These are phyloP conservation scores for Hetaerina americana DNA, from an alignment of 1,140 invertebrate species.

Conservation along the genomic window DNA sequence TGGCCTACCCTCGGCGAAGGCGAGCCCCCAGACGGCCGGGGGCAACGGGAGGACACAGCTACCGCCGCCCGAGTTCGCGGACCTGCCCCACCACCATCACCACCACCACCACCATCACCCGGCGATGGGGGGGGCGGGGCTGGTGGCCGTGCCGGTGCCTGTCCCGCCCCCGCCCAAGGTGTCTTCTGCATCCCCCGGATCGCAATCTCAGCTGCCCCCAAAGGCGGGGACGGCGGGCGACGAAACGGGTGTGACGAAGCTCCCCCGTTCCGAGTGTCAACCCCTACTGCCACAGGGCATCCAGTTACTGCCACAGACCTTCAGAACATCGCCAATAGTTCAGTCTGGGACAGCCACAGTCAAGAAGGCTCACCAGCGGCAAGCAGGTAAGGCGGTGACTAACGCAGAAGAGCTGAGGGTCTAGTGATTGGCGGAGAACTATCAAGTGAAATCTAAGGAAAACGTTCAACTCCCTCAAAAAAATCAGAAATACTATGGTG, in stretches of 20 bases:
- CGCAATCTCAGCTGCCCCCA: background rate
- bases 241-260: background rate
- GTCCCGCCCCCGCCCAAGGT: constrained; percentile 1
- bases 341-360: constrained; percentile 14
- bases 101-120: constrained; percentile 15
- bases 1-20: background rate
- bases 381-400: background rate
- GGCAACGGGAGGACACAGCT: constrained; percentile 50
- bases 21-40: constrained; percentile 35
- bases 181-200: background rate
- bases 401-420: background rate
- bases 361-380: constrained; percentile 1
- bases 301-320: constrained; percentile 16
- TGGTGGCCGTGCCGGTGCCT: background rate
- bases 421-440: background rate
- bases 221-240: background rate
- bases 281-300: constrained; percentile 17
- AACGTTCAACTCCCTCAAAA: background rate
- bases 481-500: too few species aligned
- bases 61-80: constrained; percentile 62
- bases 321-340: constrained; percentile 16
- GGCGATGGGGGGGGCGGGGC: constrained; percentile 37
- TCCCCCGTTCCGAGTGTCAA: constrained; percentile 14
- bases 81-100: constrained; percentile 28
- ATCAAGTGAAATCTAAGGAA: background rate